These are phyloP conservation scores for Cheilosia impressa DNA, from an alignment of 2,888 invertebrate genomes.

Conservation along the genomic window DNA sequence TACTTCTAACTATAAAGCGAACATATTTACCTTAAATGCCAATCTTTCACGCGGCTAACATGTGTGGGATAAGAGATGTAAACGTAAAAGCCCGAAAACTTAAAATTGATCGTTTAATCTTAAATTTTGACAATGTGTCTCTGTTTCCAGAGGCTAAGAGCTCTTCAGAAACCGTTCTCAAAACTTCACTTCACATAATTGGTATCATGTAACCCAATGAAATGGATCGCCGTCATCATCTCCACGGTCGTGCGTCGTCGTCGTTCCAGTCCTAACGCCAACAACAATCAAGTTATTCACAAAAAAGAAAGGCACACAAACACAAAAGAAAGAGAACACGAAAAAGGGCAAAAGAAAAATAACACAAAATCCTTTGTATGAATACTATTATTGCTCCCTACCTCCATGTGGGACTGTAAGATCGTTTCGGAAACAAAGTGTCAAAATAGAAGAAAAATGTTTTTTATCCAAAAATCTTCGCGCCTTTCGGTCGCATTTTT, in stretches of 20 bases:
- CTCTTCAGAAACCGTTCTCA: constrained; percentile 19
- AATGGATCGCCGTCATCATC: constrained; percentile 30
- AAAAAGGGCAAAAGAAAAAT: constrained; percentile 10
- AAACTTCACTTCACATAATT: constrained; percentile 27
- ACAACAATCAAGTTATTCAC: constrained; percentile 48
- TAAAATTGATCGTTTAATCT: constrained; percentile 29
- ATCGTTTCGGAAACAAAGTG: constrained; percentile 33
- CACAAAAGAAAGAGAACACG: neutral
- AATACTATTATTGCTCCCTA: constrained; percentile 14
- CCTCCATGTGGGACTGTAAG: constrained; percentile 10
- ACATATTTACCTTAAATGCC: no score
- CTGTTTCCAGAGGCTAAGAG: neutral
- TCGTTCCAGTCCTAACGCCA: constrained; percentile 29
- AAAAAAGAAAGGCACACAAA: neutral
- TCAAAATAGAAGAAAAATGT: constrained; percentile 51
- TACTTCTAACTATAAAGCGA: no score
- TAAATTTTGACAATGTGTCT: constrained; percentile 39
- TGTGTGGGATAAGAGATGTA: no score
- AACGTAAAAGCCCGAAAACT: no score
- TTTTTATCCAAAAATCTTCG: constrained; percentile 25
- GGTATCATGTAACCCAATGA: constrained; percentile 38
- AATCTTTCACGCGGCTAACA: no score
- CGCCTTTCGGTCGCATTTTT: constrained; percentile 46
- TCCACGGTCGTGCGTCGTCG: constrained; percentile 7
- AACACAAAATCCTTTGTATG: constrained; percentile 5